Base-by-base conservation (phyloP, 2,113 vertebrate species). In the Heptranchias perlo region DNA sequence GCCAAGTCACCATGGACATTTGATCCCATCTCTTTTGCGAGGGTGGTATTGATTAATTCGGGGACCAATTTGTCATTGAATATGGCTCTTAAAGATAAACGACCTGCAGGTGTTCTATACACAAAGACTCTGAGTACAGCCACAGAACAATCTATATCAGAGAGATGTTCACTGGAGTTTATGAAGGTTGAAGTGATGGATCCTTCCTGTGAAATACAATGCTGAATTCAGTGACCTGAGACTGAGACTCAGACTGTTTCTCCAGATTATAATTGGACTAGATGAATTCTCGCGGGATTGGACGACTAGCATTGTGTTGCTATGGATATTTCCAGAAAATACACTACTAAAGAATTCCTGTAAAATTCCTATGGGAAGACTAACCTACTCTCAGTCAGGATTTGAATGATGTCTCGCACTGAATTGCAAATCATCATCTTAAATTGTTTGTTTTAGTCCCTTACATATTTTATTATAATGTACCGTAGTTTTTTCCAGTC, bases 311-410 rank as follows among this genome's bases (percentile, higher is more conserved):
- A 44, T 44, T 92, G 52, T 31, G 89, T 61, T 93, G 89, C n/a
- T 62, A 39, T 21, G 58, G 89, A 23, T 54, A 93, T 93, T 93
- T 61, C 89, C 89, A 93, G 89, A 39, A 93, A 93, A 93, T 18
- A 39, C 1, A 44, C 21, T 23, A 18, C 54, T 23, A 21, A 62
- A 44, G 89, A 93, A 93, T 93, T 93, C 89, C 89, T 39, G 89
- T 62, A 93, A 93, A 21, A 64, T 93, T 93, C 89, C 89, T n/a
- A 6, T 8, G 35, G 89, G 89, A n/a, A 93, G 4, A 64, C 39
- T 39, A 93, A 0, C 58, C 58, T 58, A 23, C 61, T 64, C 58
- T 64, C 89, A 64, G 14, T 93, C 89, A 64, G 52, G 10, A 89
- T 18, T n/a, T 93, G 35, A 93, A 62, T 64, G 14, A 39, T 23